Evolutionary conservation across 2,888 invertebrate genomes (phyloP), one percentile per base, ranked within the genome.

Genomic region (Endotricha flammealis): DNA sequence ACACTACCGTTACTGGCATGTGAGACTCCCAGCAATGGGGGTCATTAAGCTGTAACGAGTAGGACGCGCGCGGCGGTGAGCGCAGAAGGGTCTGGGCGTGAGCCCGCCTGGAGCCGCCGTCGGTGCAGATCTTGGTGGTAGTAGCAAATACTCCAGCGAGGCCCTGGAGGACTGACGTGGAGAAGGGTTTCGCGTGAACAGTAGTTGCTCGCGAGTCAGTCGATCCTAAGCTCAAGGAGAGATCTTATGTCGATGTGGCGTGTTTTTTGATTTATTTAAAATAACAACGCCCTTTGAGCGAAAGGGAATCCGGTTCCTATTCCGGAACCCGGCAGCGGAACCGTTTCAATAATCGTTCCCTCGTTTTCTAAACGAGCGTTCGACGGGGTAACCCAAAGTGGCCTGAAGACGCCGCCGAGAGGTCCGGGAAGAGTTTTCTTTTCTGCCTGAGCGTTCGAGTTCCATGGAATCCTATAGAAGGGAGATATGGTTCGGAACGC

Each of bases 71-170:
- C 57, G 61, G 58, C 57, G 66, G 65, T 49, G 88, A 64, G 90
- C 90, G 82, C 82, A 70, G 89, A 90, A 90, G 89, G 87, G 77
- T 86, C 74, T 79, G 87, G 82, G 87, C 64, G 65, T 60, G 59
- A 79, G 77, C 76, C 76, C 58, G 76, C 76, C 54, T 80, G 80
- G 82, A 83, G 82, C 81, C 76, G 67, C 80, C 82, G 78, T 76
- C 76, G 77, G 85, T 75, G 79, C 85, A 83, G 81, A 91, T 90
- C 89, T 90, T 90, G 90, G 89, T 91, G 88, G 88, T 90, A 89
- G 90, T 90, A 90, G 90, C 90, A 90, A 91, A 90, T 89, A 91
- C 88, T 89, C 89, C 79, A 89, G 88, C 78, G 89, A 88, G 88
- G 68, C 65, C 83, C 83, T 88, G 80, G 87, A 87, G 81, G 87